A percentile compares a stretch with the other conserved stretches of the same genome.
Conservation (phyloP, 2,888 invertebrate species). For the Xylota segnis region DNA sequence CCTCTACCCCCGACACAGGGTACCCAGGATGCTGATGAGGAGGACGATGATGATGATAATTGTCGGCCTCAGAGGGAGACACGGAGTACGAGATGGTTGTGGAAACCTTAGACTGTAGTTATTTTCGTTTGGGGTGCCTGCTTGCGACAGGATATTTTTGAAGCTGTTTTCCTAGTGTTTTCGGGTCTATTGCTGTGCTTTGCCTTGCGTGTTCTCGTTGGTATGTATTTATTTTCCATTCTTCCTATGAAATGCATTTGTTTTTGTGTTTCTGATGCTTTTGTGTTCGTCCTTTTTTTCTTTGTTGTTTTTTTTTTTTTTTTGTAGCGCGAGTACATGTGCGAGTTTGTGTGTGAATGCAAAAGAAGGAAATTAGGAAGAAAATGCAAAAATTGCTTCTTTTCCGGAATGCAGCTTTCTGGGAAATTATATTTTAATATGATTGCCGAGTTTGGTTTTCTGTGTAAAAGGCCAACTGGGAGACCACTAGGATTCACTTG, state of each 20-base stretch:
- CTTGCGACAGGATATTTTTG: constrained; percentile 67
- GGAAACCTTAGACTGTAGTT: constrained; percentile 48
- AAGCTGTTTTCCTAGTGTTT: constrained; percentile 62
- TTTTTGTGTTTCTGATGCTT: background rate
- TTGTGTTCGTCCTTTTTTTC: background rate
- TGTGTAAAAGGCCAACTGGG: background rate
- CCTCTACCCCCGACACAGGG: constrained; percentile 13
- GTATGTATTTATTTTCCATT: constrained; percentile 16
- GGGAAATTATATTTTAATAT: constrained; percentile 59
- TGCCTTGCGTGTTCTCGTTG: constrained; percentile 26
- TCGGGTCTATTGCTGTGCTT: constrained; percentile 45
- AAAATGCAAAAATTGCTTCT: constrained; percentile 57
- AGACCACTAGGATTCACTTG: background rate
- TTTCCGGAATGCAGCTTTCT: constrained; percentile 47
- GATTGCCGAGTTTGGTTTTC: constrained; percentile 13
- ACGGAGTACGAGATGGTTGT: constrained; percentile 4
- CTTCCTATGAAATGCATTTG: constrained; percentile 6
- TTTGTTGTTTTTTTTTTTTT: background rate
- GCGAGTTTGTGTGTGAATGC: constrained; percentile 4
- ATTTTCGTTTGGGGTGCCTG: constrained; percentile 54
- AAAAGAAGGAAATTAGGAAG: constrained; percentile 36
- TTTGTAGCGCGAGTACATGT: background rate
- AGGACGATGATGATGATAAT: constrained; percentile 68
- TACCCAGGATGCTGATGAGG: constrained; percentile 36
- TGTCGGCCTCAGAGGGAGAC: constrained; percentile 10